Percentiles rank a stretch among this genome's conserved stretches.
Evolutionary conservation across 2,888 invertebrate species (phyloP).

Genomic region (Aporophyla nigra): DNA sequence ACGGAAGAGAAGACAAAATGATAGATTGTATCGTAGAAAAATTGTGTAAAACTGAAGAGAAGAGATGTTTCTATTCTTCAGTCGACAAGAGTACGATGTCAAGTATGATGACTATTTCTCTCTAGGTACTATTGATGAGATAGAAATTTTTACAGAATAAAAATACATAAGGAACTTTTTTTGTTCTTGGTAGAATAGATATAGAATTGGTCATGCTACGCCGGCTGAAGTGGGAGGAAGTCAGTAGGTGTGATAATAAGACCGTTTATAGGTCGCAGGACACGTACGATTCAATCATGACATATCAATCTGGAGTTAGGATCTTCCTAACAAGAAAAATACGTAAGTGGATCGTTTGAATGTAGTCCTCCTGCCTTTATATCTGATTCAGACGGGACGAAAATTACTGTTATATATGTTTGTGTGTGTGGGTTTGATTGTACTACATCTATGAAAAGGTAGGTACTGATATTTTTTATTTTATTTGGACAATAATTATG

Average conservation of each 20-base stretch:
- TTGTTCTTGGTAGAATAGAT: too few relatives aligned
- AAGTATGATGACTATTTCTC: too few relatives aligned
- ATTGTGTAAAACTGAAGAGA: too few relatives aligned
- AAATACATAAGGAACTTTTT: too few relatives aligned
- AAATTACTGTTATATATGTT: conserved; percentile 29
- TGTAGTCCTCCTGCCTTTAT: conserved; percentile 27
- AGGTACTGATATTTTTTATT: too few relatives aligned
- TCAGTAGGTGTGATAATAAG: conserved; percentile 62
- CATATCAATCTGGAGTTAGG: conserved; percentile 44
- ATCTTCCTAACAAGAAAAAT: conserved; percentile 53
- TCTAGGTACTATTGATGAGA: too few relatives aligned
- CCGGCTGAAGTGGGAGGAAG: conserved; percentile 38
- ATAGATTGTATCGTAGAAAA: too few relatives aligned
- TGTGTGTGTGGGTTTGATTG: conserved; percentile 31
- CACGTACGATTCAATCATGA: conserved; percentile 68
- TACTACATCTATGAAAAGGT: not conserved
- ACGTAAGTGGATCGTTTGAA: conserved; percentile 47
- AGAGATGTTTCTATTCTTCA: too few relatives aligned
- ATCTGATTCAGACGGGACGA: conserved; percentile 54
- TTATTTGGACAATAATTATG: not conserved
- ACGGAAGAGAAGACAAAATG: too few relatives aligned
- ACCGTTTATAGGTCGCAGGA: conserved; percentile 63
- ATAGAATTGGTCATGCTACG: too few relatives aligned
- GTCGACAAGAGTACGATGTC: too few relatives aligned
- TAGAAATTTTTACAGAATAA: too few relatives aligned